Percentiles rank a stretch among this genome's conserved stretches.
phyloP scores from a whole-genome alignment of 2,797 vertebrate species.

The Ataeniobius toweri region DNA sequence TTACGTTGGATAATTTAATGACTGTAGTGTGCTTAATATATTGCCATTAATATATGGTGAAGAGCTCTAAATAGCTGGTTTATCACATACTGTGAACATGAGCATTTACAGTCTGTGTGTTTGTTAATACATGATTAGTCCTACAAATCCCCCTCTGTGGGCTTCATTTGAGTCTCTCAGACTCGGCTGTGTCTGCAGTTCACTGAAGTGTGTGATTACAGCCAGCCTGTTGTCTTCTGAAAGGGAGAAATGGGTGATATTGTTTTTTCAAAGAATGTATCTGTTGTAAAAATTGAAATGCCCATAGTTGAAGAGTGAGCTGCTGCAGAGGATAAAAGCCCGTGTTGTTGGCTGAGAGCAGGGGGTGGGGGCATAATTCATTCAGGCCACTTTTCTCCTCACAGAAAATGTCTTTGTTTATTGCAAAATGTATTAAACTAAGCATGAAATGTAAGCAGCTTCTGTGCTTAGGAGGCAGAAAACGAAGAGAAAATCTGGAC shows the following conservation, averaged over 20 bases:
- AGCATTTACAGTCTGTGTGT: neutral
- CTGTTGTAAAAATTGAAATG: slow-evolving; percentile 50
- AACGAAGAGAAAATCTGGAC: slow-evolving; percentile 30
- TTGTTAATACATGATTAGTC: slow-evolving; percentile 2
- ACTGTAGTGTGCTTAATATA: neutral
- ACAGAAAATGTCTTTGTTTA: slow-evolving; percentile 59
- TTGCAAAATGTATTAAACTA: slow-evolving; percentile 62
- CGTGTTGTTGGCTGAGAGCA: slow-evolving; percentile 3
- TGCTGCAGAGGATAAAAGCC: slow-evolving; percentile 22
- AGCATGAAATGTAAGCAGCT: slow-evolving; percentile 66
- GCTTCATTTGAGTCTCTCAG: neutral
- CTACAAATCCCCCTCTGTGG: neutral
- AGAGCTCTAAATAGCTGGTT: neutral
- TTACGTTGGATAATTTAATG: neutral
- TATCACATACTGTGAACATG: neutral
- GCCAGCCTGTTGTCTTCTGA: slow-evolving; percentile 34
- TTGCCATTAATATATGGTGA: neutral
- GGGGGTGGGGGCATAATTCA: slow-evolving; percentile 32
- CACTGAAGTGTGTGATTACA: slow-evolving; percentile 58
- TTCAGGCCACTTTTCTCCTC: slow-evolving; percentile 49
- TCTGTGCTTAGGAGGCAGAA: slow-evolving; percentile 28
- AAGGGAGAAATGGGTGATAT: slow-evolving; percentile 21
- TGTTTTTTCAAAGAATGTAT: slow-evolving; percentile 44
- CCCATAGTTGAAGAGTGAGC: slow-evolving; percentile 35
- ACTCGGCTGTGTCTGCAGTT: slow-evolving; percentile 48